Conservation (phyloP, 2,888 invertebrate species). For the Acrobeloides nanus region DNA sequence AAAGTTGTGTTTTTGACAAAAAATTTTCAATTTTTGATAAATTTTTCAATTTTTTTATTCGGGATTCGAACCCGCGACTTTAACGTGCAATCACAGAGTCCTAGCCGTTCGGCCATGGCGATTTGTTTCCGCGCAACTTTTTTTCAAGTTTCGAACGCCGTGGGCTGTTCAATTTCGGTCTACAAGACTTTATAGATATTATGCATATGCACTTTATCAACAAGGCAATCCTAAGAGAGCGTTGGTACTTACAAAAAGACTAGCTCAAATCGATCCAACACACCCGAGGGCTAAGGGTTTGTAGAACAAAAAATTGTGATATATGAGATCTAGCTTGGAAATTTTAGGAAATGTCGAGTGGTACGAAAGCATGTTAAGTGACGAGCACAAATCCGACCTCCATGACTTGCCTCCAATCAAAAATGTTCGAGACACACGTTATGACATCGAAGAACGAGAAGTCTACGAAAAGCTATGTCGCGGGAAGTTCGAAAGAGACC, state of each 20-base stretch:
- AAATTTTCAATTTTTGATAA: too few species aligned
- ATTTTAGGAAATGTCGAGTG: conserved; percentile 73
- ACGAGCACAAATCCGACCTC: conserved; percentile 59
- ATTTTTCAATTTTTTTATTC: too few species aligned
- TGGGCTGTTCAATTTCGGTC: too few species aligned
- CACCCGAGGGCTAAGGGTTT: conserved; percentile 79
- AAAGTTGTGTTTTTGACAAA: too few species aligned
- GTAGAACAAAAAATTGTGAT: conserved; percentile 61
- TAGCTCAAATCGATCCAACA: conserved; percentile 64
- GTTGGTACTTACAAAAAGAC: conserved; percentile 76
- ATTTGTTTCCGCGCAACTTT: too few species aligned
- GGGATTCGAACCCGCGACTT: too few species aligned
- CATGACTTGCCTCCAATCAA: conserved; percentile 55
- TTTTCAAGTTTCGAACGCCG: too few species aligned
- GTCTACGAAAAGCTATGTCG: conserved; percentile 60
- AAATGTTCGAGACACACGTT: conserved; percentile 18
- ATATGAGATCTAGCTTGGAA: background rate
- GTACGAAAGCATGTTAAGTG: conserved; percentile 71
- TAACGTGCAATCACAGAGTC: too few species aligned
- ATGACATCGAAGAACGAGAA: conserved; percentile 56
- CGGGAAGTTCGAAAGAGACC: conserved; percentile 28
- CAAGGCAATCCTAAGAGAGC: conserved; percentile 78
- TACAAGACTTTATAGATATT: too few species aligned
- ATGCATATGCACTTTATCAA: conserved; percentile 81
- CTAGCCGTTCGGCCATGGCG: too few species aligned